Percentiles rank a stretch among this genome's conserved stretches.
These are phyloP conservation scores for Sceloporus undulatus DNA, from an alignment of 2,113 vertebrate species.

Conservation along the genomic window DNA sequence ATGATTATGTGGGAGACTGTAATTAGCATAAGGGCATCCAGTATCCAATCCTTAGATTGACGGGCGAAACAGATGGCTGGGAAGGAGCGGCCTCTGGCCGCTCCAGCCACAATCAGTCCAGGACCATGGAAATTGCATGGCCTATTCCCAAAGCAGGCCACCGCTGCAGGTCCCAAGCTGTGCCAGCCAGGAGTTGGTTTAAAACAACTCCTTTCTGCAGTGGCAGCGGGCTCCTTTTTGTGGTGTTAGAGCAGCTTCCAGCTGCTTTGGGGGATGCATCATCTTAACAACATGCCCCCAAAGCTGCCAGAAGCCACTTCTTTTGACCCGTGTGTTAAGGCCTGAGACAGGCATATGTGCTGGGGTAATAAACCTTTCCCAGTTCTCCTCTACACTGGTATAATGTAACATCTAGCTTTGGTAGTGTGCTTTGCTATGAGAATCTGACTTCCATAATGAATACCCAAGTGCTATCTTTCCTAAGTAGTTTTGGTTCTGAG, in stretches of 20 bases:
- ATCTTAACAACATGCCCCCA: too few relatives aligned
- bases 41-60: not conserved
- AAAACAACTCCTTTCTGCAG: too few relatives aligned
- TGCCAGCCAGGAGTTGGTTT: too few relatives aligned
- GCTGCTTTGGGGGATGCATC: too few relatives aligned
- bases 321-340: too few relatives aligned
- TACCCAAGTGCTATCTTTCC: not conserved
- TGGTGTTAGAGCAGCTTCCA: too few relatives aligned
- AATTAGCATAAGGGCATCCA: not conserved
- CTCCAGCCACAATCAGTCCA: too few relatives aligned
- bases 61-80: not conserved
- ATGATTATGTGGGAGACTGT: not conserved
- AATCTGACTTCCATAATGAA: not conserved
- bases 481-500: not conserved
- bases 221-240: too few relatives aligned
- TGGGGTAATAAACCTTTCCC: not conserved
- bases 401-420: not conserved
- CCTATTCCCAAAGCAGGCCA: too few relatives aligned
- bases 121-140: too few relatives aligned
- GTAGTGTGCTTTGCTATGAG: not conserved
- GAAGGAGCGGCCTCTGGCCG: not conserved
- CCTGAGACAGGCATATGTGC: not conserved
- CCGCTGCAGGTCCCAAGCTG: too few relatives aligned
- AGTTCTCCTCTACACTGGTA: not conserved
- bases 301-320: too few relatives aligned